Evolutionary conservation across 1,140 invertebrate species (phyloP).

Genomic region (Ganaspis sp.): DNA sequence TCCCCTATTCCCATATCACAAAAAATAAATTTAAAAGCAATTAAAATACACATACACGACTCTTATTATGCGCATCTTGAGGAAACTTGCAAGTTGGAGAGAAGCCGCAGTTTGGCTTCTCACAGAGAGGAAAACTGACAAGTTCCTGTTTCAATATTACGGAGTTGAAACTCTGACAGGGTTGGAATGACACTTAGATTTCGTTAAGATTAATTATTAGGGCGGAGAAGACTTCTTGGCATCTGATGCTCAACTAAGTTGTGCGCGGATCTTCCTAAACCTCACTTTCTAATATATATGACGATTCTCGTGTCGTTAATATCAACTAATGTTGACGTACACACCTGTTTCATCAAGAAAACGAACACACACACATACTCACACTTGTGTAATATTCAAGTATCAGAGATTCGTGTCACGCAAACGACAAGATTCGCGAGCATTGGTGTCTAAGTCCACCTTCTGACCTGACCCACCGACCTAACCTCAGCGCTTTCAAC

Average conservation of each 20-base stretch:
- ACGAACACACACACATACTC: not conserved
- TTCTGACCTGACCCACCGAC: constrained; percentile 55
- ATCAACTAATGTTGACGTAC: constrained; percentile 14
- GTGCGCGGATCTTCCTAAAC: constrained; percentile 56
- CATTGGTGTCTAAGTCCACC: constrained; percentile 29
- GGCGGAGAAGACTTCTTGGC: constrained; percentile 56
- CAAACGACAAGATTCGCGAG: constrained; percentile 30
- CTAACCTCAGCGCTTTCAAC: constrained; percentile 54
- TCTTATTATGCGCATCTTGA: constrained; percentile 5
- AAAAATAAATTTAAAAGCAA: not conserved
- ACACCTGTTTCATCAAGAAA: not conserved
- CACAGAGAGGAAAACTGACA: not conserved
- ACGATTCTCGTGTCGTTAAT: constrained; percentile 52
- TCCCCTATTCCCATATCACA: too few species aligned
- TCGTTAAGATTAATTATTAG: constrained; percentile 72
- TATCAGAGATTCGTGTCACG: constrained; percentile 4
- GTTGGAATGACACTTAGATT: constrained; percentile 46
- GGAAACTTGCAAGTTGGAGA: constrained; percentile 32
- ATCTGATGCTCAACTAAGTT: constrained; percentile 58
- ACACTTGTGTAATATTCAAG: not conserved
- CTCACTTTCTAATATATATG: constrained; percentile 63
- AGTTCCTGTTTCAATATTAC: constrained; percentile 15
- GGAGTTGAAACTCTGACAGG: constrained; percentile 14
- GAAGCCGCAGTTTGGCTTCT: not conserved
- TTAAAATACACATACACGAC: not conserved